These are phyloP conservation scores for Microtus richardsoni DNA, from an alignment of 2,113 vertebrate species.

Conservation along the genomic window DNA sequence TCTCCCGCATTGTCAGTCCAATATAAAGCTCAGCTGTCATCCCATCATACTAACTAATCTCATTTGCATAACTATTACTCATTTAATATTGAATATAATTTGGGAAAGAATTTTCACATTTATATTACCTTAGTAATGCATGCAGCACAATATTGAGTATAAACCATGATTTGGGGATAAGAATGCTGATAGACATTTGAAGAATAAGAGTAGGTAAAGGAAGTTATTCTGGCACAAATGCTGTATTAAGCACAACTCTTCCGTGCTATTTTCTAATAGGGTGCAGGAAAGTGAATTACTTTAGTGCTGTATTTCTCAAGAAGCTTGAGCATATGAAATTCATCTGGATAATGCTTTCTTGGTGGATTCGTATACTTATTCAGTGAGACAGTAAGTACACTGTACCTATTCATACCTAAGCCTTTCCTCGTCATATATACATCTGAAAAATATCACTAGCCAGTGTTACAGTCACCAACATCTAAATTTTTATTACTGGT, in stretches of 20 bases:
- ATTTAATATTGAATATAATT: background rate
- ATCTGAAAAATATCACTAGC: background rate
- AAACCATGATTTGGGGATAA: background rate
- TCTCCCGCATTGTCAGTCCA: background rate
- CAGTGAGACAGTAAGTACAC: background rate
- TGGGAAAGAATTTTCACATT: background rate
- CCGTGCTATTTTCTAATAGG: background rate
- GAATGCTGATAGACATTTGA: background rate
- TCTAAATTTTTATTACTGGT: background rate
- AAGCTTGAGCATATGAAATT: background rate
- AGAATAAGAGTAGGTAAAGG: background rate
- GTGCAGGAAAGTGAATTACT: background rate
- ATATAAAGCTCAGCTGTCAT: background rate
- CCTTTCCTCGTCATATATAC: background rate
- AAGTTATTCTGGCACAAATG: background rate
- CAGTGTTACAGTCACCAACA: accelerated
- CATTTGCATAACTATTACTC: background rate
- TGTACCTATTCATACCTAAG: background rate
- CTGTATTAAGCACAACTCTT: background rate
- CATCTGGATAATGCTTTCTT: background rate
- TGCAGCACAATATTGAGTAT: background rate
- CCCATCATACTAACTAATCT: background rate
- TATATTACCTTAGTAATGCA: background rate
- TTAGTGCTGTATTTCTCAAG: background rate
- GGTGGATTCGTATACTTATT: background rate